Evolutionary conservation across 2,113 vertebrate genomes (phyloP).

Genomic region (Gadus chalcogrammus): DNA sequence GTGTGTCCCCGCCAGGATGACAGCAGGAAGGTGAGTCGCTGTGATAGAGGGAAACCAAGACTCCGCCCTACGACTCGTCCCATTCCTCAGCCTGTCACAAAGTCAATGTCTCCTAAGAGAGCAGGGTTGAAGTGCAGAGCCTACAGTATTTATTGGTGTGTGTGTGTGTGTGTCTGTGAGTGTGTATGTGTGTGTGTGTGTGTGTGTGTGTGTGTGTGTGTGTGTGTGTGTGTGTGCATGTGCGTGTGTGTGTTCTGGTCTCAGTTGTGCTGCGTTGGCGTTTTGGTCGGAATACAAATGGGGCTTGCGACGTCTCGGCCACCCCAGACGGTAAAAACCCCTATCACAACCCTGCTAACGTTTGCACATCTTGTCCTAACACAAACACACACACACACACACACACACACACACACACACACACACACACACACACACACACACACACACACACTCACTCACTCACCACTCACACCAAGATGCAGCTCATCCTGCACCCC

Average conservation of each 20-base stretch:
- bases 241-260: slow-evolving; percentile 36
- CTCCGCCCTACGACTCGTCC: not conserved
- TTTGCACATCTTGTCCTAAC: slow-evolving; percentile 46
- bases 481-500: not conserved
- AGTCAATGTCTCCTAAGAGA: slow-evolving; percentile 22
- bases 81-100: slow-evolving; percentile 7
- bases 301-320: slow-evolving; percentile 27
- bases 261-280: slow-evolving; percentile 56
- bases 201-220: not conserved
- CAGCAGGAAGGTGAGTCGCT: too few species aligned
- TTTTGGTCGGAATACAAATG: slow-evolving; percentile 54
- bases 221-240: slow-evolving; percentile 21
- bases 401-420: not conserved
- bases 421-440: not conserved
- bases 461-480: too few species aligned
- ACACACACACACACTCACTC: not conserved
- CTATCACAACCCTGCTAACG: slow-evolving; percentile 58
- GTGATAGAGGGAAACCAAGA: too few species aligned
- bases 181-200: slow-evolving; percentile 11
- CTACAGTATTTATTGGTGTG: slow-evolving; percentile 31
- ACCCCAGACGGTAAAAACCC: slow-evolving; percentile 55
- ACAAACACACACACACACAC: not conserved
- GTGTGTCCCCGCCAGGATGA: too few species aligned
- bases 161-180: slow-evolving; percentile 16
- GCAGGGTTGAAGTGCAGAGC: slow-evolving; percentile 51